Evolutionary conservation across 2,888 invertebrate genomes (phyloP).

Genomic region (Leptopterna dolabrata): DNA sequence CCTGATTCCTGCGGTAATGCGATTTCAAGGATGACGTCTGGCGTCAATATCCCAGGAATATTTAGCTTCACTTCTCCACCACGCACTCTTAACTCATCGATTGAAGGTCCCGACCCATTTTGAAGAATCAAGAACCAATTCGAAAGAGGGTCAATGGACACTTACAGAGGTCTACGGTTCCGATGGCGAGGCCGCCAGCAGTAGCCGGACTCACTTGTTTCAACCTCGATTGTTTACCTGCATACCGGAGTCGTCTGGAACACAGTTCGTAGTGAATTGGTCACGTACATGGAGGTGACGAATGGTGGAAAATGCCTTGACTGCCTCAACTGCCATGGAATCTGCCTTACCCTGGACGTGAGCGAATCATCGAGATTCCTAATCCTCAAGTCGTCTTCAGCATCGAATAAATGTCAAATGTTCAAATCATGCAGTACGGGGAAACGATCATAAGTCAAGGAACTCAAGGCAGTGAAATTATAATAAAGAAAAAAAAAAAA

Average conservation of each 20-base stretch:
- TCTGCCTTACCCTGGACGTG: too few relatives aligned
- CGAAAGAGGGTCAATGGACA: constrained; percentile 26
- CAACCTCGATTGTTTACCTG: background rate
- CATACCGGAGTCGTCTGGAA: background rate
- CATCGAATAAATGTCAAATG: too few relatives aligned
- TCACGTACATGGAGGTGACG: too few relatives aligned
- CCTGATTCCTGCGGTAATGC: background rate
- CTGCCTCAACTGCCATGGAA: too few relatives aligned
- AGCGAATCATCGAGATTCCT: too few relatives aligned
- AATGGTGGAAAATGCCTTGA: too few relatives aligned
- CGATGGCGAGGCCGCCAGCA: constrained; percentile 8
- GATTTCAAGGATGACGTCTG: background rate
- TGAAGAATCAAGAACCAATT: constrained; percentile 25
- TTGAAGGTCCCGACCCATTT: constrained; percentile 6
- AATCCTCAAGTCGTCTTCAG: too few relatives aligned
- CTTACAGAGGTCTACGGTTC: background rate
- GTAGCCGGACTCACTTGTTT: background rate
- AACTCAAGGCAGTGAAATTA: too few relatives aligned
- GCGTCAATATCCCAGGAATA: constrained; percentile 20
- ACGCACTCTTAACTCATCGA: background rate
- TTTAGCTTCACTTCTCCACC: background rate
- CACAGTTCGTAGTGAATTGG: too few relatives aligned
- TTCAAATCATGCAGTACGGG: too few relatives aligned
- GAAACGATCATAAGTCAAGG: too few relatives aligned
- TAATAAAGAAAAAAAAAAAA: too few relatives aligned